A percentile compares a stretch with the other conserved stretches of the same genome.
Conservation (phyloP, 1,140 invertebrate genomes). For the Oncopodura yosiiana region DNA sequence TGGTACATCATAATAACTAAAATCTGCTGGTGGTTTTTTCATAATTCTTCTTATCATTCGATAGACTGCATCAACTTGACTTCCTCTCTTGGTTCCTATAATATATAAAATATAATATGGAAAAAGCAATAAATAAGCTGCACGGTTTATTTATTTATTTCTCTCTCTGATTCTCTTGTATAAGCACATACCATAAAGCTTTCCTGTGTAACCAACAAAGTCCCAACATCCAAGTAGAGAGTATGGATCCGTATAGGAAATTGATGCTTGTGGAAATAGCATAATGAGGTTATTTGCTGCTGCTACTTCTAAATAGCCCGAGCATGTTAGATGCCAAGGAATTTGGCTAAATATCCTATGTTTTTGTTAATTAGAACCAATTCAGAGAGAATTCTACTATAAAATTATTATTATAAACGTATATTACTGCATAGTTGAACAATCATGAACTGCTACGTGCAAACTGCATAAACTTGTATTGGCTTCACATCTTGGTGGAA, state of each 20-base stretch:
- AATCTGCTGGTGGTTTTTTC: conserved; percentile 2
- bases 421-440: conserved; percentile 23
- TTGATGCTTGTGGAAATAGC: conserved; percentile 27
- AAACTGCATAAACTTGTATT: conserved; percentile 19
- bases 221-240: conserved; percentile 29
- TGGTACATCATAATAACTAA: conserved; percentile 14
- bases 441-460: conserved; percentile 28
- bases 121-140: too few relatives aligned
- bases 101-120: too few relatives aligned
- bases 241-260: conserved; percentile 23
- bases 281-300: conserved; percentile 31
- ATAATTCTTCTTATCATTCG: conserved; percentile 24
- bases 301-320: conserved; percentile 27
- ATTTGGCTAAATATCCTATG: conserved; percentile 22
- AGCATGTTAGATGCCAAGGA: conserved; percentile 28
- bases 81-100: conserved; percentile 25
- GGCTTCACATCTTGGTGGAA: conserved; percentile 19
- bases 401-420: not conserved
- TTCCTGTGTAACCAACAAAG: conserved; percentile 27
- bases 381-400: not conserved
- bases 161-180: not conserved
- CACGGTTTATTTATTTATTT: too few relatives aligned
- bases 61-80: conserved; percentile 22
- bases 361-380: not conserved
- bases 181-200: not conserved